Percentiles rank a stretch among this genome's conserved stretches.
Conservation (phyloP, 2,113 vertebrate species). For the Amia ocellicauda region DNA sequence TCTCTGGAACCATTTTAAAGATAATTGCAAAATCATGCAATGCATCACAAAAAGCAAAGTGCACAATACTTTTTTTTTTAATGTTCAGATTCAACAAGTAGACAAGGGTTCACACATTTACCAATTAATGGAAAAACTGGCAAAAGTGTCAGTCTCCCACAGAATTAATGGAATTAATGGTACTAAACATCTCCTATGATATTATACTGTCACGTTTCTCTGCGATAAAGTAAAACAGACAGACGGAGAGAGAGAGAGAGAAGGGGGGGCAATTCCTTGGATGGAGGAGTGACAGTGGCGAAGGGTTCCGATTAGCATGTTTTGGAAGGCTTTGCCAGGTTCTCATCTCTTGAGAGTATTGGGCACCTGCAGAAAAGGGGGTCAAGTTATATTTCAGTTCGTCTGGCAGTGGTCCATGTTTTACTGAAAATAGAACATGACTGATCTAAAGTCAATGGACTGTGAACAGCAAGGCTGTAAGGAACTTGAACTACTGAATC, state of each 20-base stretch:
- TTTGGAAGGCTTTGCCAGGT: not conserved
- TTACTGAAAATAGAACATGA: not conserved
- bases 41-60: too few relatives aligned
- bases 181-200: not conserved
- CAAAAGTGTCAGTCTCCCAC: too few relatives aligned
- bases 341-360: not conserved
- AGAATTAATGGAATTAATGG: too few relatives aligned
- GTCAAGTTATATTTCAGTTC: not conserved
- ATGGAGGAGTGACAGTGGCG: not conserved
- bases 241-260: not conserved
- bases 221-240: not conserved
- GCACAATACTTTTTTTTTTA: too few relatives aligned
- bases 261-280: not conserved
- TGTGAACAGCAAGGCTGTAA: not conserved
- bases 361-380: not conserved
- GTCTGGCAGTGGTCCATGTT: not conserved
- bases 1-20: too few relatives aligned
- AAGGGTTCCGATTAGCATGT: not conserved
- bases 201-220: not conserved
- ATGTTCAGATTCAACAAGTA: too few relatives aligned
- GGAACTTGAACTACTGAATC: not conserved
- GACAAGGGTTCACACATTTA: too few relatives aligned
- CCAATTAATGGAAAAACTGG: too few relatives aligned
- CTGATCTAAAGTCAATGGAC: constrained; percentile 13
- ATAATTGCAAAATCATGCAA: too few relatives aligned